Conservation (phyloP, 2,888 invertebrate genomes). For the Dasypolia templi region DNA sequence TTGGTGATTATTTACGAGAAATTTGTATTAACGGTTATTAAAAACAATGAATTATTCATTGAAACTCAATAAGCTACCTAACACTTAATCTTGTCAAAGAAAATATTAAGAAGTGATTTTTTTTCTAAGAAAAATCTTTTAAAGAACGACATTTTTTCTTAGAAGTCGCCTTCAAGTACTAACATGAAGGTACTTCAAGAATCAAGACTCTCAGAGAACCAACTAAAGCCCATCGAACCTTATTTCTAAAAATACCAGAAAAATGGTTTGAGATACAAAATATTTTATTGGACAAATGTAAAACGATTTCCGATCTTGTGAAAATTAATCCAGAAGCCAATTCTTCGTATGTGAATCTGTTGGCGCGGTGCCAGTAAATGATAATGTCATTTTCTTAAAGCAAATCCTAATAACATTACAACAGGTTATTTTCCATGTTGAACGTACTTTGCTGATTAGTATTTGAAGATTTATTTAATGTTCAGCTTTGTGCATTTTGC, state of each 20-base stretch:
- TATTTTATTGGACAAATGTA: conserved; percentile 29
- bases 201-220: conserved; percentile 17
- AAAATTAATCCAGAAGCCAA: conserved; percentile 16
- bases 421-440: conserved; percentile 4
- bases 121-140: conserved; percentile 6
- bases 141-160: not conserved
- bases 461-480: conserved; percentile 5
- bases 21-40: not conserved
- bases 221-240: conserved; percentile 22
- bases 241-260: conserved; percentile 14
- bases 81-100: not conserved
- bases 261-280: conserved; percentile 17
- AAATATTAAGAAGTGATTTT: not conserved
- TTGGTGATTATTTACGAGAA: not conserved
- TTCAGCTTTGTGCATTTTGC: not conserved
- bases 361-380: conserved; percentile 28
- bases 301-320: conserved; percentile 40
- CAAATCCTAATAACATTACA: conserved; percentile 24
- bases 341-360: conserved; percentile 14
- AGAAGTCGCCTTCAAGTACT: not conserved
- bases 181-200: not conserved
- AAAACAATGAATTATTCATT: not conserved
- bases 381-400: conserved; percentile 31
- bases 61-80: not conserved
- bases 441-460: conserved; percentile 13